Evolutionary conservation across 2,113 vertebrate species (phyloP).

Genomic region (Ifrita kowaldi): DNA sequence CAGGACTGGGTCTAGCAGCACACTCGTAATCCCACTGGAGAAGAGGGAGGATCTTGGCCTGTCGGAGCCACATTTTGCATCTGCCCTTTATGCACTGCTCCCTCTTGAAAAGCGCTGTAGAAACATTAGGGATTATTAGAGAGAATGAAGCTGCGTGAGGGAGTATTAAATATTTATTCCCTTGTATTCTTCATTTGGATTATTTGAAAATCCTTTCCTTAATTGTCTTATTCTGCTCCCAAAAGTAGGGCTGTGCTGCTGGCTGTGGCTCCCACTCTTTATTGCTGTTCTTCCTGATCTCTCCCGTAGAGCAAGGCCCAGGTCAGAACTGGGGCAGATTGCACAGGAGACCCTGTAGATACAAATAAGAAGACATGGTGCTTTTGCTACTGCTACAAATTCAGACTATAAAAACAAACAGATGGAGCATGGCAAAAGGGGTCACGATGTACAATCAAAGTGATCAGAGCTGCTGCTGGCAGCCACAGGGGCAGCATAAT

Average conservation of each 20-base stretch:
- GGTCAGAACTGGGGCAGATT: background rate
- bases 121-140: background rate
- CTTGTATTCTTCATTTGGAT: slow-evolving; percentile 9
- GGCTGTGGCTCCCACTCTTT: background rate
- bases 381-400: background rate
- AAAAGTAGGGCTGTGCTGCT: background rate
- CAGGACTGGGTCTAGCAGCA: background rate
- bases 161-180: slow-evolving; percentile 34
- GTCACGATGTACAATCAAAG: slow-evolving; percentile 12
- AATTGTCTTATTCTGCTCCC: slow-evolving; percentile 10
- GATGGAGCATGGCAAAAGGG: slow-evolving; percentile 15
- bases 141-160: background rate
- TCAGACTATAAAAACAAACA: slow-evolving; percentile 8
- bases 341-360: background rate
- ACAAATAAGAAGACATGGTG: background rate
- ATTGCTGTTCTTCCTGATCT: background rate
- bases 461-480: background rate
- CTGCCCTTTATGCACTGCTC: background rate
- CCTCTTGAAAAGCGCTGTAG: background rate
- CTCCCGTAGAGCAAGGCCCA: background rate
- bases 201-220: background rate
- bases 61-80: background rate
- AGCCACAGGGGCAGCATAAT: background rate
- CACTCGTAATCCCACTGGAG: rapidly evolving
- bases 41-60: background rate